Evolutionary conservation across 2,113 vertebrate species (phyloP).

Genomic region (Ascaphus truei): DNA sequence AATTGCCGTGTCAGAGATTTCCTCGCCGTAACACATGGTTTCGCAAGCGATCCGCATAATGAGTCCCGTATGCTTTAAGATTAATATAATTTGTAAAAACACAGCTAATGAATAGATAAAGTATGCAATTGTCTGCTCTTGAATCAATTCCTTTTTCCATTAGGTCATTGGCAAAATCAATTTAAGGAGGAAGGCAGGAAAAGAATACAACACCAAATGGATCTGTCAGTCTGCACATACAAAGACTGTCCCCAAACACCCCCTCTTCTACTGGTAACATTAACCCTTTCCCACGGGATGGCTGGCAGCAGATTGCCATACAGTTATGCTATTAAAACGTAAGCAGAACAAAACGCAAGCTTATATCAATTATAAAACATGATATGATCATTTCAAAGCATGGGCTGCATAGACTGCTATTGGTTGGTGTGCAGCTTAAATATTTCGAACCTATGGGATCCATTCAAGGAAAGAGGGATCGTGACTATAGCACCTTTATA

Average conservation of each 20-base stretch:
- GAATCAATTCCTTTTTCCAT: constrained; percentile 14
- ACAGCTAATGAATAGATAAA: background rate
- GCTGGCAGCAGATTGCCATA: too few relatives aligned
- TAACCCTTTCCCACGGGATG: too few relatives aligned
- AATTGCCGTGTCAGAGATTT: background rate
- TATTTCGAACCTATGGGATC: too few relatives aligned
- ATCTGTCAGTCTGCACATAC: constrained; percentile 2
- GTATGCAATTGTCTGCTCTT: constrained; percentile 7
- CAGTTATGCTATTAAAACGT: too few relatives aligned
- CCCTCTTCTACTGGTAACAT: too few relatives aligned
- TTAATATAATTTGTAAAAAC: constrained; percentile 6
- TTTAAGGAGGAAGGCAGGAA: constrained; percentile 10
- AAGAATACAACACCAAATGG: constrained; percentile 8
- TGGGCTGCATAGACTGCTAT: too few relatives aligned
- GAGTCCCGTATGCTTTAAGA: background rate
- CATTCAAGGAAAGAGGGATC: too few relatives aligned
- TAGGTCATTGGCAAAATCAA: constrained; percentile 12
- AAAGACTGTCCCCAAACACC: background rate
- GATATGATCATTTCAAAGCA: too few relatives aligned
- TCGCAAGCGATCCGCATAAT: background rate
- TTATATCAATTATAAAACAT: too few relatives aligned
- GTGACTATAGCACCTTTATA: too few relatives aligned
- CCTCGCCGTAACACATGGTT: background rate
- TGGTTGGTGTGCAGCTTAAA: too few relatives aligned
- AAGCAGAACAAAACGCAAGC: too few relatives aligned